phyloP scores from a whole-genome alignment of 30 jellyfish, hydroid and myxozoan species.

The Chironex yamaguchii region DNA sequence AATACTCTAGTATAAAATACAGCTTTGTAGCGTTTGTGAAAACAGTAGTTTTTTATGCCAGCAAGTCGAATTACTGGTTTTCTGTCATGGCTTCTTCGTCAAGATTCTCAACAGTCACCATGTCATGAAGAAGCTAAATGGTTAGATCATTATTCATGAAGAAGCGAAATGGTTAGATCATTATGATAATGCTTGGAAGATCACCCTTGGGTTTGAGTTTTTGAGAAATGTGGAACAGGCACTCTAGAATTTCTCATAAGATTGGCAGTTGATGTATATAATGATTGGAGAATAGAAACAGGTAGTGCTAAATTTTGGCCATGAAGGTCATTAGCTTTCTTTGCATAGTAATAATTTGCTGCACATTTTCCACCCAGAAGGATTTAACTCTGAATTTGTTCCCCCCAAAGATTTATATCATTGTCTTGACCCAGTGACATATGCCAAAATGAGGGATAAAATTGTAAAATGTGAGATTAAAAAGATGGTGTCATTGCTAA shows the following conservation, averaged over 20 bases:
- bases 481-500: no score
- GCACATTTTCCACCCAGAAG: constrained; percentile 36
- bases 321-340: constrained; percentile 59
- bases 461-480: neutral
- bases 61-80: no score
- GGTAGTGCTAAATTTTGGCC: constrained; percentile 67
- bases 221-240: constrained; percentile 21
- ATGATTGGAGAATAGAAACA: constrained; percentile 47
- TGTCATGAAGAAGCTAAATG: no score
- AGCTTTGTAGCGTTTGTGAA: no score
- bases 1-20: no score
- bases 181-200: no score
- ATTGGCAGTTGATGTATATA: constrained; percentile 61
- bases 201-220: constrained; percentile 61
- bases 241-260: constrained; percentile 39
- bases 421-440: constrained; percentile 56
- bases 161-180: no score
- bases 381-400: constrained; percentile 57
- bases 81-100: no score
- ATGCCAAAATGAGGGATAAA: constrained; percentile 61
- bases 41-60: no score
- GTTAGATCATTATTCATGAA: no score
- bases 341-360: constrained; percentile 32
- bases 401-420: constrained; percentile 14
- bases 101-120: no score